These are phyloP conservation scores for Bubo blakistoni DNA, from an alignment of 2,113 vertebrate species.

Conservation along the genomic window DNA sequence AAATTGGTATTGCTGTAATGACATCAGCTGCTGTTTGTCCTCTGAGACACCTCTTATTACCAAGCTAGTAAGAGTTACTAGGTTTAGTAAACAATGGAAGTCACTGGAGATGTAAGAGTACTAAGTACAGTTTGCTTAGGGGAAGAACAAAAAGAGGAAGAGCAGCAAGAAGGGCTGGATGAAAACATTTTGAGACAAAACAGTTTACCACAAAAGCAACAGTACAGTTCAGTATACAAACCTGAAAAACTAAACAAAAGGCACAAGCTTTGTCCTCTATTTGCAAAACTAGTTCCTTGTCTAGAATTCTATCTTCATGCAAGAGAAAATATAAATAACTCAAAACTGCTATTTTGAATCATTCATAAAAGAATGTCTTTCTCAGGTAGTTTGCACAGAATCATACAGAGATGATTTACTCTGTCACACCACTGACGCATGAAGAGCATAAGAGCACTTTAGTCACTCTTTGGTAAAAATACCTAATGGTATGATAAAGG, in stretches of 20 bases:
- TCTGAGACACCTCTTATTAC: background rate
- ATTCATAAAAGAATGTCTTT: background rate
- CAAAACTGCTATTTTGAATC: background rate
- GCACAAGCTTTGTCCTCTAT: background rate
- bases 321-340: background rate
- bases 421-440: slow-evolving; percentile 9
- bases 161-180: background rate
- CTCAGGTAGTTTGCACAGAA: background rate
- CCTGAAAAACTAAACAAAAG: background rate
- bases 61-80: background rate
- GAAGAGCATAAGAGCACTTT: background rate
- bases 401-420: background rate
- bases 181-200: background rate
- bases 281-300: background rate
- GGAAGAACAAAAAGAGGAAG: background rate
- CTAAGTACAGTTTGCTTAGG: background rate
- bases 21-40: background rate
- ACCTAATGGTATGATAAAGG: background rate
- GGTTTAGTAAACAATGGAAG: background rate
- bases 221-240: background rate
- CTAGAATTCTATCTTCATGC: background rate
- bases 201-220: background rate
- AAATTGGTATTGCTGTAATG: background rate
- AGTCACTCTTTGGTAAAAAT: background rate
- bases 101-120: background rate